Base-by-base conservation (phyloP, 2,797 vertebrate genomes). In the Pitangus sulphuratus region DNA sequence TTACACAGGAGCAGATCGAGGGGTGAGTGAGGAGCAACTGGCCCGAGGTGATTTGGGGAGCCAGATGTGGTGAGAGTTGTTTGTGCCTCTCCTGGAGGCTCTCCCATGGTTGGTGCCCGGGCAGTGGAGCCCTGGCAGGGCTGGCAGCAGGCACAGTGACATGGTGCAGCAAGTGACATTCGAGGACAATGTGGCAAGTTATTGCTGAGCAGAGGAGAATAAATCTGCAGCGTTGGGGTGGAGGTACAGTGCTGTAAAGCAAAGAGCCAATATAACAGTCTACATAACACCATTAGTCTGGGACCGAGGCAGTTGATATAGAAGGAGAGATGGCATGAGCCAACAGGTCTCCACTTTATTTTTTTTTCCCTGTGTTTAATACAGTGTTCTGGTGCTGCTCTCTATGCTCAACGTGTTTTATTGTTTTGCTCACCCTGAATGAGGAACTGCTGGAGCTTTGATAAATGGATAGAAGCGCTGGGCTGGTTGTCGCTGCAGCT, bases 311-410 rank as follows among this genome's bases (percentile, higher is more conserved):
- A 33, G 89, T 31, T 92, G 93, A 92, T 89, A 45, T 58, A 75
- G 96, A 95, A 78, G 69, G 51, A 87, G 94, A 74, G 94, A 79
- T 81, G 95, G 93, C 95, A 79, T 77, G 95, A 96, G 95, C 92
- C 95, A 96, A 85, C 96, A 97, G 95, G 93, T 92, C 95, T 77
- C 84, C 76, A 19, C 91, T 94, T 94, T 90, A 64, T 93, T 95
- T 93, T 90, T 79, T 79, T 72, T 18, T 18, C 45, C 60, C 28
- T 2, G 65, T 51, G 9, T 89, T 95, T 94, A 93, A 96, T 95
- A 31, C 87, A 47, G 85, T 26, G 89, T 90, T 94, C 92, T 85
- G 94, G 90, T 77, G 94, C 90, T 2, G 48, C 90, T 80, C 74
- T 89, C 93, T 68, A 31, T 78, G 95, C 95, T 95, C 90, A 30